Evolutionary conservation across 2,797 vertebrate species (phyloP).

Genomic region (Chiroxiphia lanceolata): DNA sequence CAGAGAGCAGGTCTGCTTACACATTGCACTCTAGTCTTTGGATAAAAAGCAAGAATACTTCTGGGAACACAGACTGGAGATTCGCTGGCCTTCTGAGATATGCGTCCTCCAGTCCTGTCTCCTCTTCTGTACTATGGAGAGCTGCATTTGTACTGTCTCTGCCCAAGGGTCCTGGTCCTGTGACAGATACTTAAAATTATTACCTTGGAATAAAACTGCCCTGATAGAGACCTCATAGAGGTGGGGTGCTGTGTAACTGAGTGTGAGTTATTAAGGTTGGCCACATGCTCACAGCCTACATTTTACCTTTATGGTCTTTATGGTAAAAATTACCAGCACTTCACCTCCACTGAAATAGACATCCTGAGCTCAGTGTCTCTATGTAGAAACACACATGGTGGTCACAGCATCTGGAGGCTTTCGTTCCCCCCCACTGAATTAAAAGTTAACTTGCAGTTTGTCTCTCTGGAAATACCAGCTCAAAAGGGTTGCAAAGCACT

Average conservation of each 20-base stretch:
- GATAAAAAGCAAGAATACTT: background rate
- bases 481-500: background rate
- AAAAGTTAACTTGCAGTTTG: conserved; percentile 10
- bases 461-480: background rate
- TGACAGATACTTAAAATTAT: background rate
- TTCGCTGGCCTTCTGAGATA: background rate
- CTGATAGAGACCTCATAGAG: background rate
- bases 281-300: background rate
- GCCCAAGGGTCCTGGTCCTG: background rate
- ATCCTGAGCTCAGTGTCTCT: background rate
- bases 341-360: background rate
- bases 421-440: background rate
- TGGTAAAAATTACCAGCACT: background rate
- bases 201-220: background rate
- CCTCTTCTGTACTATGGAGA: background rate
- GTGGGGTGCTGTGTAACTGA: background rate
- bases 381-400: background rate
- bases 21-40: background rate
- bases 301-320: background rate
- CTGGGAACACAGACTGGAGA: background rate
- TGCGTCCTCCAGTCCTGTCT: background rate
- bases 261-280: background rate
- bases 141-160: background rate
- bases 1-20: background rate
- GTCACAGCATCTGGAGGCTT: background rate